Base-by-base conservation (phyloP, 30 jellyfish, hydroid and myxozoan genomes). In the Hydractinia symbiolongicarpus region DNA sequence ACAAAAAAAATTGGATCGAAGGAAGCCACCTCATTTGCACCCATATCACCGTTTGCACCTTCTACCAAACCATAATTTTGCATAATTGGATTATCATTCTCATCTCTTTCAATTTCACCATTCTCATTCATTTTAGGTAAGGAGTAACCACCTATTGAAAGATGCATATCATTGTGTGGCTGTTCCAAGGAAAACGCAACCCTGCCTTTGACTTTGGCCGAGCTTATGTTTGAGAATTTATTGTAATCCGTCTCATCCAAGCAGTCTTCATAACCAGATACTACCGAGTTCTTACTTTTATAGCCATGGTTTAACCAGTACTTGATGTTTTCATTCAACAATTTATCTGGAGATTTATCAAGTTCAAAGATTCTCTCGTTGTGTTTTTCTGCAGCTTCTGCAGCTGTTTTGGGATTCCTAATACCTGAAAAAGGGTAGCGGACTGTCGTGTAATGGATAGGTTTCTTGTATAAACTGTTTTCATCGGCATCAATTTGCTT, bases 41-140 rank as follows among this genome's bases (percentile, higher is more conserved):
- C 89, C 89, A 81, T 81, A 55, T 81, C 89, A 58, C 89, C 89
- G 53, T 81, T 81, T 7, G 89, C 89, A 6, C 89, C 89, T n/a
- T 50, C 20, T 21, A 55, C 54, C 44, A 30, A 30, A 30, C 44
- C 44, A 30, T 30, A 30, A 30, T 30, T 30, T 30, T 30, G 44
- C 44, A 30, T 30, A 30, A 30, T 30, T 13, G 50, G 51, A 7
- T 50, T 54, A n/a, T 1, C 83, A 30, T 30, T 30, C 44, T 30
- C 44, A 30, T 30, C 44, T 13, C 40, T 44, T 58, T 60, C 4
- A 15, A 50, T 61, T 8, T 58, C 69, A 58, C 19, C 69, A 58
- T 58, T 2, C 19, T 64, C 74, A 7, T 64, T 64, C 52, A 6
- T 44, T 44, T 58, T 58, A 1, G 69, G 15, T 11, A 52, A 21